These are phyloP conservation scores for Graphium colonna DNA, from an alignment of 2,888 invertebrate species.

Conservation along the genomic window DNA sequence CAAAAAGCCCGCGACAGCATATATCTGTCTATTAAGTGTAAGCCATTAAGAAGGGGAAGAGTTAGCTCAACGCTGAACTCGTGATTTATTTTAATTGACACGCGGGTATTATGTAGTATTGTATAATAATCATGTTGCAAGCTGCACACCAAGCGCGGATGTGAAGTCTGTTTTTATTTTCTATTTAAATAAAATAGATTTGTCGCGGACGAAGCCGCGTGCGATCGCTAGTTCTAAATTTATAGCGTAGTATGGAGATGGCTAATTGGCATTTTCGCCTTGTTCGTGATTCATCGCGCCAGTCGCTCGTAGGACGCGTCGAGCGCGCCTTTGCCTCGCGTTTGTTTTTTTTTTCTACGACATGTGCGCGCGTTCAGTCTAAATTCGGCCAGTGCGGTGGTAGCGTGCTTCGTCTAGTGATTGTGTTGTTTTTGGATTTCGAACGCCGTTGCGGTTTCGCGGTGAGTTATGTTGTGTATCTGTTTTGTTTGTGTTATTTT, in stretches of 20 bases:
- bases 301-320: constrained; percentile 55
- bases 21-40: too few relatives aligned
- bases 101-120: too few relatives aligned
- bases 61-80: too few relatives aligned
- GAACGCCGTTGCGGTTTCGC: neutral
- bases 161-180: too few relatives aligned
- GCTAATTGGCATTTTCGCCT: constrained; percentile 74
- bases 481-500: neutral
- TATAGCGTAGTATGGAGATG: constrained; percentile 28
- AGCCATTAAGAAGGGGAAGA: too few relatives aligned
- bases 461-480: constrained; percentile 4
- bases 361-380: constrained; percentile 42
- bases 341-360: constrained; percentile 40
- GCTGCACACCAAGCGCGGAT: too few relatives aligned
- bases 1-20: too few relatives aligned
- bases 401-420: constrained; percentile 32
- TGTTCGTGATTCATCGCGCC: constrained; percentile 69
- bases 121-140: too few relatives aligned
- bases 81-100: too few relatives aligned
- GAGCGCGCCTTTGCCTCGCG: constrained; percentile 44
- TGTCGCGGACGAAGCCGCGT: constrained; percentile 5
- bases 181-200: too few relatives aligned
- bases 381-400: constrained; percentile 44
- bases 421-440: constrained; percentile 23
- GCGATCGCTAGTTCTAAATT: constrained; percentile 19